Evolutionary conservation across 2,113 vertebrate species (phyloP).

Genomic region (Otolemur garnettii): DNA sequence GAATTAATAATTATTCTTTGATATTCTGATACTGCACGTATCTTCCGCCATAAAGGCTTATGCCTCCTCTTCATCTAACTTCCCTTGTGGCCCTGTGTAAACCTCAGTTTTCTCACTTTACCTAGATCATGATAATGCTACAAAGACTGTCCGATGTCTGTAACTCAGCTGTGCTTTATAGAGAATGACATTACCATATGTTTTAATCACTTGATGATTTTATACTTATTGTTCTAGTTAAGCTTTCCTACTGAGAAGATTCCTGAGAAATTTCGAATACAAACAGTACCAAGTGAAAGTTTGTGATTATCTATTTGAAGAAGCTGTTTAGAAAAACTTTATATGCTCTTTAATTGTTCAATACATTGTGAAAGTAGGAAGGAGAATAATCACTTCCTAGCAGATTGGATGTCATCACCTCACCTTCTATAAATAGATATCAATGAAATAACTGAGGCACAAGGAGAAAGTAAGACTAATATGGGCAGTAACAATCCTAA

Average conservation of each 20-base stretch:
- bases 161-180: background rate
- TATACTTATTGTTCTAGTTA: background rate
- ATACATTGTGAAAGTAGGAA: slow-evolving; percentile 21
- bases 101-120: background rate
- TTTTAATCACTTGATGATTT: slow-evolving; percentile 9
- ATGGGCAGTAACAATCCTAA: background rate
- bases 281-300: background rate
- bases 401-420: background rate
- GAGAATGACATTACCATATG: background rate
- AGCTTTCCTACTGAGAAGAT: background rate
- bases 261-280: background rate
- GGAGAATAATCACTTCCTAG: background rate
- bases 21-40: background rate
- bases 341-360: slow-evolving; percentile 28
- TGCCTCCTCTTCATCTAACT: background rate
- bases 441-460: background rate
- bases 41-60: background rate
- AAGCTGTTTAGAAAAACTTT: background rate
- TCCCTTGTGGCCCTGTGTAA: background rate
- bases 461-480: background rate
- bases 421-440: background rate
- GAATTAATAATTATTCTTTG: slow-evolving; percentile 30
- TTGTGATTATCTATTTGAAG: slow-evolving; percentile 21
- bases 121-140: background rate
- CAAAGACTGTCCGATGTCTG: background rate